Percentiles rank a stretch among this genome's conserved stretches.
Evolutionary conservation across 2,888 invertebrate species (phyloP).

Genomic region (Agrochola lota): DNA sequence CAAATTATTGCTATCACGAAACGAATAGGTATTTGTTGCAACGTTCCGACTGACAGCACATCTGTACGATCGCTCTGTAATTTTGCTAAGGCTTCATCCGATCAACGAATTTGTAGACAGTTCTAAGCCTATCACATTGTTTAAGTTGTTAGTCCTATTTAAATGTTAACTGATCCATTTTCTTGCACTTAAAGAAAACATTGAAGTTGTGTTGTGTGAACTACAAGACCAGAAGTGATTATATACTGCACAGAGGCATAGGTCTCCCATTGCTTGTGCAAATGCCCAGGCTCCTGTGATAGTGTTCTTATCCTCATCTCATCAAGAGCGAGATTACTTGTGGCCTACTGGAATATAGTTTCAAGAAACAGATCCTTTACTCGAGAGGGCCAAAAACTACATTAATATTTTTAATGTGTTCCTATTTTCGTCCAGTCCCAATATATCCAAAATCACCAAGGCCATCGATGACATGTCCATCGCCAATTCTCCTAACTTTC

Average conservation of each 20-base stretch:
- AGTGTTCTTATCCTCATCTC: not conserved
- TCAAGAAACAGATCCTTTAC: not conserved
- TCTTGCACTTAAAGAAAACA: slow-evolving; percentile 8
- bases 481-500: slow-evolving; percentile 29
- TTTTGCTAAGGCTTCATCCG: slow-evolving; percentile 66
- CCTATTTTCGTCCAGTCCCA: not conserved
- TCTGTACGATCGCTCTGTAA: slow-evolving; percentile 48
- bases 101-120: slow-evolving; percentile 54
- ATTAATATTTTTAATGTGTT: not conserved
- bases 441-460: not conserved
- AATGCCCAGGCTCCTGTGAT: not conserved
- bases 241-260: no score
- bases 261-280: not conserved
- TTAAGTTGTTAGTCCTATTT: slow-evolving; percentile 20
- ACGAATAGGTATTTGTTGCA: slow-evolving; percentile 68
- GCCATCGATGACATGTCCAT: not conserved
- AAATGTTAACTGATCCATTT: slow-evolving; percentile 3
- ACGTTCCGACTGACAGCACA: slow-evolving; percentile 66
- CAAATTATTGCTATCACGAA: slow-evolving; percentile 75
- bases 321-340: not conserved
- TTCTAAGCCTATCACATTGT: slow-evolving; percentile 46
- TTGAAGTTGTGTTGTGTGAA: not conserved
- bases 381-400: not conserved
- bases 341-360: not conserved
- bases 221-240: not conserved